A percentile compares a stretch with the other conserved stretches of the same genome.
These are phyloP conservation scores for Drosophila mayaguana DNA, from an alignment of 2,888 invertebrate genomes.

Conservation along the genomic window DNA sequence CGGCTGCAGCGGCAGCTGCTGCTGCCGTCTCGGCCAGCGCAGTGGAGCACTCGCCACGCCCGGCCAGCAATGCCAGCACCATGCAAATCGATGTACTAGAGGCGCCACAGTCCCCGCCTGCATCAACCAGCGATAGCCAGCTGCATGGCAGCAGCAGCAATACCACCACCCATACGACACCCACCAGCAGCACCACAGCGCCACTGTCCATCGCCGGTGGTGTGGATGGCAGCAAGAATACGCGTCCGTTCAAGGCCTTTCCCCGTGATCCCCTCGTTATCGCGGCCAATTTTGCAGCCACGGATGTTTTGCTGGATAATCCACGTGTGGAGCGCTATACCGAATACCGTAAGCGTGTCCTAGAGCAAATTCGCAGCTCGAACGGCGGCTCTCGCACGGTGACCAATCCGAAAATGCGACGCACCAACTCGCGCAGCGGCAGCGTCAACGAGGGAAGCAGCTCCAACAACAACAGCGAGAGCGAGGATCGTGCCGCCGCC, in stretches of 20 bases:
- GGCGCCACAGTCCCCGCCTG: conserved; percentile 51
- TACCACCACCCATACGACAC: conserved; percentile 39
- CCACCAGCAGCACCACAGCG: conserved; percentile 53
- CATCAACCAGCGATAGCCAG: conserved; percentile 11
- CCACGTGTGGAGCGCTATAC: conserved; percentile 89
- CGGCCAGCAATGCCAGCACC: conserved; percentile 63
- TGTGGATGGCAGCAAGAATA: conserved; percentile 83
- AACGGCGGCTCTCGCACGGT: conserved; percentile 87
- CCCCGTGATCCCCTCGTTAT: conserved; percentile 89
- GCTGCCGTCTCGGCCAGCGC: conserved; percentile 44
- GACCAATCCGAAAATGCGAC: conserved; percentile 91
- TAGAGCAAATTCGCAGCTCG: conserved; percentile 88
- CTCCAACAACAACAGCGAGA: conserved; percentile 82
- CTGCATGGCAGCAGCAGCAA: conserved; percentile 17
- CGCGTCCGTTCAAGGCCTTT: conserved; percentile 90
- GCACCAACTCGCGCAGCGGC: conserved; percentile 84
- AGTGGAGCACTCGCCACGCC: conserved; percentile 31
- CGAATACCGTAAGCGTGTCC: conserved; percentile 88
- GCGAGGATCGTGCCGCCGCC: conserved; percentile 81
- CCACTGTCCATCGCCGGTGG: conserved; percentile 30
- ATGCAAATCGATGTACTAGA: conserved; percentile 68
- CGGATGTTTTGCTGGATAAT: conserved; percentile 86
- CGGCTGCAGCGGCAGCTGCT: conserved; percentile 37
- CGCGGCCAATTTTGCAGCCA: conserved; percentile 87
- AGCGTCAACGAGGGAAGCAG: conserved; percentile 79